These are phyloP conservation scores for Desoria tigrina DNA, from an alignment of 2,888 invertebrate species.

Conservation along the genomic window DNA sequence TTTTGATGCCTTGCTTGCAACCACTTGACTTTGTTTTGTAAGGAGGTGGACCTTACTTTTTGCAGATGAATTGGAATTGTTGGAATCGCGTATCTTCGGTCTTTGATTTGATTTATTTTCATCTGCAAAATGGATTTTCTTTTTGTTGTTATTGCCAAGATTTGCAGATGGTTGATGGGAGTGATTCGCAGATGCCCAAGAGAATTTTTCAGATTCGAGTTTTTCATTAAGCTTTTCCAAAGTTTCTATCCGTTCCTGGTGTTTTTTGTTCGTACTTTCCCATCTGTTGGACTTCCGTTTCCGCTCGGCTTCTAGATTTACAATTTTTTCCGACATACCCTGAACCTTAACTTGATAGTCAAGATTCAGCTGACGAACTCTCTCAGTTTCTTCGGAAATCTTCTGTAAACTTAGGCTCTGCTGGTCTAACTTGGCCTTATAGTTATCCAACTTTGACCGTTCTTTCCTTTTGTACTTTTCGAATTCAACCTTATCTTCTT, in stretches of 20 bases:
- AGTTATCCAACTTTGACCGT: background rate
- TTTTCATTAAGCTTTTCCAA: slow-evolving; percentile 5
- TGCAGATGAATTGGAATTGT: too few relatives aligned
- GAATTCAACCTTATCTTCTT: background rate
- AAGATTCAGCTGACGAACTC: background rate
- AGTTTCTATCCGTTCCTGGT: background rate
- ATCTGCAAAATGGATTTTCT: slow-evolving; percentile 9
- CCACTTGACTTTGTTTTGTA: too few relatives aligned
- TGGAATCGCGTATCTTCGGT: too few relatives aligned
- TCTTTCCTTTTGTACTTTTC: slow-evolving; percentile 8
- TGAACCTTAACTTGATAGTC: background rate
- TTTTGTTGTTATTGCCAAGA: background rate
- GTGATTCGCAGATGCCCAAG: background rate
- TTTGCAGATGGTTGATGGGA: background rate
- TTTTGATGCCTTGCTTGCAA: too few relatives aligned
- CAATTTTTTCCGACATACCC: background rate
- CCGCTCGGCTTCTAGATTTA: background rate
- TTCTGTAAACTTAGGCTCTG: background rate
- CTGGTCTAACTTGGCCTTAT: background rate
- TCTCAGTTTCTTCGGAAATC: background rate
- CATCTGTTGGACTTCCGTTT: background rate
- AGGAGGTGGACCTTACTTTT: too few relatives aligned
- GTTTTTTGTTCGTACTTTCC: background rate
- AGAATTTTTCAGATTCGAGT: background rate
- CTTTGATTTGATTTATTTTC: too few relatives aligned